Evolutionary conservation across 1,140 invertebrate genomes (phyloP), one percentile per base, ranked within the genome.

Genomic region (Anthonomus grandis): DNA sequence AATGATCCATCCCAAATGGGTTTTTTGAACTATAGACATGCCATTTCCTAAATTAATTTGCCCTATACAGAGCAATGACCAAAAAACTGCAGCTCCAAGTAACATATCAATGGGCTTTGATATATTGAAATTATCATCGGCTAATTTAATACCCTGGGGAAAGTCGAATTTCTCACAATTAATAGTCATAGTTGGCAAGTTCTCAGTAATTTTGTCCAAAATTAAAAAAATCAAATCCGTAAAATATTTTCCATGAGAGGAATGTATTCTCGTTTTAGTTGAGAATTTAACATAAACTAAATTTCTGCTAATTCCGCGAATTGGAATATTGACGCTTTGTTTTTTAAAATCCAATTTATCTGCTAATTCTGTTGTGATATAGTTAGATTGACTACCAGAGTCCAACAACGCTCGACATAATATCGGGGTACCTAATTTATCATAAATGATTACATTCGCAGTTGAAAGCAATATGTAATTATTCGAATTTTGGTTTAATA

Each of bases 1-100:
- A 19, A 68, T 39, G 34, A 67, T 59, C 69, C 69, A 72, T 9
- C 66, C 70, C n/a, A 74, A 56, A 38, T 61, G 38, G 12, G 64
- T 70, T 62, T 71, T 47, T 48, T 70, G 68, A 12, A 72, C 24
- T 23, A 39, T 59, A 0, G 60, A 63, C n/a, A 62, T 38, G 22
- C 54, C 52, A 4, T 18, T 27, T 22, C 57, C 63, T 25, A 63
- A 41, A 24, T 59, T 63, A 22, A 63, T 58, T 55, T 64, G 41
- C 18, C 60, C 69, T 64, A 13, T 48, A 54, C 18, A 57, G 57
- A 71, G 37, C 24, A 72, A 37, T 12, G 68, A 47, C 59, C 64
- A 72, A 59, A 70, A 72, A 22, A 64, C 15, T 23, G 64, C 64
- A 8, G 66, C 65, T 0, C 64, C 67, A 0, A 71, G 42, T 8